phyloP scores from a whole-genome alignment of 1,140 invertebrate species.

The Carcinoscorpius rotundicauda region DNA sequence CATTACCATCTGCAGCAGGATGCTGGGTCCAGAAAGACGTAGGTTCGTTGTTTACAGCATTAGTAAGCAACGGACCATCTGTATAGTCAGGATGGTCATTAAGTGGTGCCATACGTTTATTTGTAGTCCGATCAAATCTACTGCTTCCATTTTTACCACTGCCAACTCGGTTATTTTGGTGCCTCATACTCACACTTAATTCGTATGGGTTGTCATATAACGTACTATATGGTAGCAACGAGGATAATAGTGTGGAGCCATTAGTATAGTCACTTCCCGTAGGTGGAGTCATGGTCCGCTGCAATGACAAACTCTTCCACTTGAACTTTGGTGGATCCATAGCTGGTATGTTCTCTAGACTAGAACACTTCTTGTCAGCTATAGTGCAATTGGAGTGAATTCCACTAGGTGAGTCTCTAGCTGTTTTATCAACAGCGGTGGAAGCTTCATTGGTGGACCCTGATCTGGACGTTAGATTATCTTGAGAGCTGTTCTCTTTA shows the following conservation, averaged over 20 bases:
- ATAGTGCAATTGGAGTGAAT: conserved; percentile 22
- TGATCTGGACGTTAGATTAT: conserved; percentile 16
- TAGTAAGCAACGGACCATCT: neutral
- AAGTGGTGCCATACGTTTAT: too few relatives aligned
- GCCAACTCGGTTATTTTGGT: too few relatives aligned
- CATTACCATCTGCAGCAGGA: too few relatives aligned
- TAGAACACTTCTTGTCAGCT: too few relatives aligned
- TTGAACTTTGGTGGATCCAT: neutral
- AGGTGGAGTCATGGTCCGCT: too few relatives aligned
- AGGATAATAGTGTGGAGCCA: too few relatives aligned
- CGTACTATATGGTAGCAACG: neutral
- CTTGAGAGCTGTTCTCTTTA: neutral
- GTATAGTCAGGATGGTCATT: neutral
- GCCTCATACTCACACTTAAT: too few relatives aligned
- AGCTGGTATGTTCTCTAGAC: neutral
- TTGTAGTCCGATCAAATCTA: too few relatives aligned
- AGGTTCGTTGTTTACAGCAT: neutral
- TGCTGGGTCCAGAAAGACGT: neutral
- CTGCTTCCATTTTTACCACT: neutral
- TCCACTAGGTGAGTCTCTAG: conserved; percentile 25
- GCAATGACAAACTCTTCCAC: too few relatives aligned
- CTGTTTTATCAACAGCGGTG: conserved; percentile 18
- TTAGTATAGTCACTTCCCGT: too few relatives aligned
- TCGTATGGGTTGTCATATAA: too few relatives aligned
- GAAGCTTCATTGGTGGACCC: conserved; percentile 22